Evolutionary conservation across 1,140 invertebrate species (phyloP).

Genomic region (Leptopilina clavipes): DNA sequence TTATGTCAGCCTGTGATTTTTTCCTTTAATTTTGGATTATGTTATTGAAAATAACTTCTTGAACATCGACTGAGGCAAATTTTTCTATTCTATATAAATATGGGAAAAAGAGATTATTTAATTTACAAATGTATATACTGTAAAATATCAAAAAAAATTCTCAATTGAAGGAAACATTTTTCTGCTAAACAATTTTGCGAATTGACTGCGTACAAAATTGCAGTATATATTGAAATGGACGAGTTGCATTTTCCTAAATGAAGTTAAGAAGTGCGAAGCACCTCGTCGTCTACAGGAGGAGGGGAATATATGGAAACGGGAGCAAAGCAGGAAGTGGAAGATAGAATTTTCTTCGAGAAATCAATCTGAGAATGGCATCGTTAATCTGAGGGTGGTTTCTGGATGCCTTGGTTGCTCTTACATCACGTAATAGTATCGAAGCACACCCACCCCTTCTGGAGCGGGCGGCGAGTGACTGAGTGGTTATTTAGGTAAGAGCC

Average conservation of each 20-base stretch:
- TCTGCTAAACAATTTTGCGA: not conserved
- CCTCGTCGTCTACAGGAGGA: not conserved
- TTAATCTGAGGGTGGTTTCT: constrained; percentile 72
- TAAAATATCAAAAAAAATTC: no score
- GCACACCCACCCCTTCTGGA: constrained; percentile 61
- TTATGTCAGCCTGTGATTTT: no score
- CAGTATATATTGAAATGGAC: not conserved
- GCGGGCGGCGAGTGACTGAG: constrained; percentile 73
- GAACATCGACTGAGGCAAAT: no score
- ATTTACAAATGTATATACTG: no score
- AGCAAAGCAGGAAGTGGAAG: constrained; percentile 53
- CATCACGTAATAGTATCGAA: constrained; percentile 72
- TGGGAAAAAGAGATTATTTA: no score
- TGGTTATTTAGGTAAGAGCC: constrained; percentile 76
- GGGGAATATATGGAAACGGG: no score
- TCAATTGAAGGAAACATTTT: no score
- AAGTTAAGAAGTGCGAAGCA: constrained; percentile 28
- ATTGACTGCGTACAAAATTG: not conserved
- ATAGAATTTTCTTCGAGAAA: constrained; percentile 66
- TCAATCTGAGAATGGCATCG: constrained; percentile 74
- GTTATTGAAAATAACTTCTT: no score
- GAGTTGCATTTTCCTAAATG: not conserved
- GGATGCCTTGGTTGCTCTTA: constrained; percentile 68
- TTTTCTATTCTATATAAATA: no score
- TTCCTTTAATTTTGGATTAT: no score